These are phyloP conservation scores for Macrotis lagotis DNA, from an alignment of 2,113 vertebrate genomes.

Conservation along the genomic window DNA sequence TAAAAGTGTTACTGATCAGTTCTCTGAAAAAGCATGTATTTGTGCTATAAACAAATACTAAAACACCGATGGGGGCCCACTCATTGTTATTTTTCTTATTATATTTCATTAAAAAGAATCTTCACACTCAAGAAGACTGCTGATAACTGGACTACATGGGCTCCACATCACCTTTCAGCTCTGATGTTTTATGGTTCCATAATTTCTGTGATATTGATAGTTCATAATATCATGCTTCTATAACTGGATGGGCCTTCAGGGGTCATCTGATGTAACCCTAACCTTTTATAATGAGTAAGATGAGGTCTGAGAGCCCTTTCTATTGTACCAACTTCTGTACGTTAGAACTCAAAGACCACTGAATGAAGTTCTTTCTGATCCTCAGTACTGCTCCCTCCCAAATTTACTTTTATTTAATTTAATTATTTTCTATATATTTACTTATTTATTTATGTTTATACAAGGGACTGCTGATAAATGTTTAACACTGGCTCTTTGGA, in stretches of 20 bases:
- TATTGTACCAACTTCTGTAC: not conserved
- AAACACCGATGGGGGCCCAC: not conserved
- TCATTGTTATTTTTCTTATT: not conserved
- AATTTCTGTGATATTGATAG: not conserved
- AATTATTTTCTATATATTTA: not conserved
- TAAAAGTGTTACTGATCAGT: not conserved
- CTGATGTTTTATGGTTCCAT: not conserved
- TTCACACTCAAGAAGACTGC: not conserved
- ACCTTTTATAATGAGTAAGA: not conserved
- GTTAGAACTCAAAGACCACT: not conserved
- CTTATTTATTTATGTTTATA: not conserved
- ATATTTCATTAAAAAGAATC: not conserved
- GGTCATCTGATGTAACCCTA: not conserved
- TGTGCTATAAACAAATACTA: not conserved
- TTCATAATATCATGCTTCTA: not conserved
- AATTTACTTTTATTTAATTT: not conserved
- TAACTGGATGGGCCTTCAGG: not conserved
- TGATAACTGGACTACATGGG: not conserved
- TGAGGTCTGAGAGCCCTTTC: not conserved
- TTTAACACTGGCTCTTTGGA: not conserved
- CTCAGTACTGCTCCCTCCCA: not conserved
- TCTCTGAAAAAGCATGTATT: not conserved
- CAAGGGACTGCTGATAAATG: not conserved
- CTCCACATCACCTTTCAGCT: not conserved
- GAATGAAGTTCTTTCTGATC: not conserved